Evolutionary conservation across 2,797 vertebrate species (phyloP).

Genomic region (Tolypeutes matacus): DNA sequence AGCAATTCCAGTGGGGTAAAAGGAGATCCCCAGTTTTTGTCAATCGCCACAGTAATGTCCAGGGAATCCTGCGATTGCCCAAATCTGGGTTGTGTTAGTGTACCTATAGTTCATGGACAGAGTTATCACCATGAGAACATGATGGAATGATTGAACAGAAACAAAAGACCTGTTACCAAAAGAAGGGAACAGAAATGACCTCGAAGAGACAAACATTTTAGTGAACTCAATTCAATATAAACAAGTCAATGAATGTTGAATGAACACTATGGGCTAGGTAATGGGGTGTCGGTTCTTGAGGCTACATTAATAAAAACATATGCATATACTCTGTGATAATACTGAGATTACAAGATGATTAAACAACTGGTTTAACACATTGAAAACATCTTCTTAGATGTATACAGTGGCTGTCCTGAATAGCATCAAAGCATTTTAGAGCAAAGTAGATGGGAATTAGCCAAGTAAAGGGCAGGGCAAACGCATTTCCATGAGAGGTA

Average conservation of each 20-base stretch:
- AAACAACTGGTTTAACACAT: background rate
- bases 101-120: background rate
- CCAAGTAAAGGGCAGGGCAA: background rate
- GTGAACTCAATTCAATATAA: background rate
- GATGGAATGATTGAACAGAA: background rate
- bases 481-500: background rate
- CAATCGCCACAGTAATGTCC: background rate
- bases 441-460: background rate
- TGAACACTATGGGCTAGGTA: background rate
- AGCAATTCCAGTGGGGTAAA: background rate
- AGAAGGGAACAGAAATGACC: background rate
- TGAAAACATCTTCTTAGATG: no score
- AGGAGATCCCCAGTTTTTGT: no score
- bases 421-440: background rate
- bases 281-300: background rate
- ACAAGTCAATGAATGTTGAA: background rate
- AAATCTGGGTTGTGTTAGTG: background rate
- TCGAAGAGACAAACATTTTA: no score
- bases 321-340: no score
- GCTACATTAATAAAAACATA: no score
- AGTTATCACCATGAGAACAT: background rate
- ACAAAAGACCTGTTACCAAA: background rate
- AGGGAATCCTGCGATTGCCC: background rate
- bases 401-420: background rate
- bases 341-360: background rate